Base-by-base conservation (phyloP, 2,113 vertebrate species). In the Atherinomorus stipes region DNA sequence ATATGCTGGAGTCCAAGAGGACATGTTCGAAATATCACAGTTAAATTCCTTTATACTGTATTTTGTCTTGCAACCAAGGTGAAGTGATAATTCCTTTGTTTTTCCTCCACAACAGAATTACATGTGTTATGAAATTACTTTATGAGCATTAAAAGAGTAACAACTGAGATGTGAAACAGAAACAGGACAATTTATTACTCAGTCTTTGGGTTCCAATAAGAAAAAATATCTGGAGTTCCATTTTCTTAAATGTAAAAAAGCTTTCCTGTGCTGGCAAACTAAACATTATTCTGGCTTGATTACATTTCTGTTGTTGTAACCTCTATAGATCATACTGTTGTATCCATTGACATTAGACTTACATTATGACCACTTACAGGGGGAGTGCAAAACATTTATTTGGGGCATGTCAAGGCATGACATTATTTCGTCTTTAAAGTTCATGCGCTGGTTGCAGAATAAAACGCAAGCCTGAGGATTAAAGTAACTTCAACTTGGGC, bases 221-320 rank as follows among this genome's bases (percentile, higher is more conserved):
- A 34, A 34, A 5, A 31, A 45, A 1, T 45, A 45, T 18, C 11
- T 45, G 11, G 5, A 15, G 5, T n/a, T 6, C 5, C 7, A 44
- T 44, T 1, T 44, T 44, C 72, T 61, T 12, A 69, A 47, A 77
- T 22, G 40, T 59, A 34, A 69, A 51, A n/a, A 56, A 10, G 60
- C 56, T 69, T 59, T 78, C 67, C 60, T 11, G 49, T 22, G 51
- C 80, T 76, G 73, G 80, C 54, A 75, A 52, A 28, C 28, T 4
- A 3, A 3, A 54, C 64, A 22, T 37, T 50, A 34, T 23, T 21
- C 45, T 63, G 38, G 38, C 10, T 40, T 11, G 38, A 3, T 2
- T 40, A 40, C 38, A 40, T 2, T 49, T 34, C 28, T 50, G 4
- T 34, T 21, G 22, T 26, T 50, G 9, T 8, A 9, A 34, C 26